Evolutionary conservation across 2,888 invertebrate genomes (phyloP).

Genomic region (Lepidocyrtoides sp.): DNA sequence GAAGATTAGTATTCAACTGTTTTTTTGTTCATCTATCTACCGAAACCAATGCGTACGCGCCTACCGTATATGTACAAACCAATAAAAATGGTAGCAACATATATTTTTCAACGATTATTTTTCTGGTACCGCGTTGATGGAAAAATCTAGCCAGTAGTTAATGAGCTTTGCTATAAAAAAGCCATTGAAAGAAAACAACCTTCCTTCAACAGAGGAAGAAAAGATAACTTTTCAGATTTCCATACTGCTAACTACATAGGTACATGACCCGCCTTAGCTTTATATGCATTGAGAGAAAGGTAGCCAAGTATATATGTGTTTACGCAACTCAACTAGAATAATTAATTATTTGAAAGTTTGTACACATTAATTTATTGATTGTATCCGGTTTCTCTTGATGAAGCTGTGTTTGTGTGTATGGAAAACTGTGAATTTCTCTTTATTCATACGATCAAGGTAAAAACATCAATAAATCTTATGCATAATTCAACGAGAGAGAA

Average conservation of each 20-base stretch:
- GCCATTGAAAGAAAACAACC: slow-evolving; percentile 40
- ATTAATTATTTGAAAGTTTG: not conserved
- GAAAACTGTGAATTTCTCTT: too few species aligned
- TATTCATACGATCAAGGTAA: too few species aligned
- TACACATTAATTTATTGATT: not conserved
- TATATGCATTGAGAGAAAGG: too few species aligned
- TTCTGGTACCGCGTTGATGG: not conserved
- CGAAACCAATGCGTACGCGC: not conserved
- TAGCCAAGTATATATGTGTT: too few species aligned
- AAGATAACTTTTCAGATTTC: slow-evolving; percentile 21
- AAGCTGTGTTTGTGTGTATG: too few species aligned
- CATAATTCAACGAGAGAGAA: too few species aligned
- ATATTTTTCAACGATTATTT: not conserved
- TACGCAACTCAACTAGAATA: not conserved
- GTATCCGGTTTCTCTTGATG: not conserved
- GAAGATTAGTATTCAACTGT: not conserved
- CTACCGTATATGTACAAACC: too few species aligned
- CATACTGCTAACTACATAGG: not conserved
- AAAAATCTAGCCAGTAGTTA: not conserved
- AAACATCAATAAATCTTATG: too few species aligned
- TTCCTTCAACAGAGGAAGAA: not conserved
- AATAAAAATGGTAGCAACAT: not conserved
- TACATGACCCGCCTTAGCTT: not conserved
- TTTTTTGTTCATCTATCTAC: too few species aligned
- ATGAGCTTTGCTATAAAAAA: slow-evolving; percentile 24